Base-by-base conservation (phyloP, 2,797 vertebrate species). In the Enteromius mattozi region DNA sequence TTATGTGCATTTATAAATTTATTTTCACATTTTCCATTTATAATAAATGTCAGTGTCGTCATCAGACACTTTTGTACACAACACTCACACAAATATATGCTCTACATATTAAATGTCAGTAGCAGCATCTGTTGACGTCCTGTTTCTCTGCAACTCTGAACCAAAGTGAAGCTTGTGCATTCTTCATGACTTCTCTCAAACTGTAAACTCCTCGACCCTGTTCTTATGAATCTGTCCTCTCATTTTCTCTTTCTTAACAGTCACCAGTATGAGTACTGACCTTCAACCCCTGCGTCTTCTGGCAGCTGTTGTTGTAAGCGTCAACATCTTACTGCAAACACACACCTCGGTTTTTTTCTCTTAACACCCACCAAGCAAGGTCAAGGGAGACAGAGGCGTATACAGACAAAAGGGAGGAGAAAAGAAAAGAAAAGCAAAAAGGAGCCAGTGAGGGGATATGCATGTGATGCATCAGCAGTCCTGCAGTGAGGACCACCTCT, bases 221-320 rank as follows among this genome's bases (percentile, higher is more conserved):
- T 84, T 42, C n/a, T 71, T 66, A 35, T 65, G 9, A 59, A 69
- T 63, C 54, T 78, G 21, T 59, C 10, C 4, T 76, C 45, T 75
- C 30, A 37, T 13, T 69, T 85, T 63, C 76, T 76, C 83, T 89
- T 17, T 85, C 76, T 86, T 54, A 77, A 85, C 85, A 96, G 95
- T 92, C 61, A 91, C 92, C 89, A 94, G 92, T 87, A 92, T 92
- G 2, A 91, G 93, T 89, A 82, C 84, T 68, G 76, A 82, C 63
- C 85, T 90, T 35, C 86, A 86, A 27, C 90, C 93, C 37, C 87
- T 78, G 45, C 30, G 88, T 83, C 86, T 93, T 87, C 90, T 95
- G 91, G 88, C 92, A 65, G 47, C 89, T 87, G 82, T 89, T 79
- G 86, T 89, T 4, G 85, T 78, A 40, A 82, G 90, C 82, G 27